Percentiles rank a stretch among this genome's conserved stretches.
Conservation (phyloP, 2,113 vertebrate genomes). For the Phoxinus phoxinus region DNA sequence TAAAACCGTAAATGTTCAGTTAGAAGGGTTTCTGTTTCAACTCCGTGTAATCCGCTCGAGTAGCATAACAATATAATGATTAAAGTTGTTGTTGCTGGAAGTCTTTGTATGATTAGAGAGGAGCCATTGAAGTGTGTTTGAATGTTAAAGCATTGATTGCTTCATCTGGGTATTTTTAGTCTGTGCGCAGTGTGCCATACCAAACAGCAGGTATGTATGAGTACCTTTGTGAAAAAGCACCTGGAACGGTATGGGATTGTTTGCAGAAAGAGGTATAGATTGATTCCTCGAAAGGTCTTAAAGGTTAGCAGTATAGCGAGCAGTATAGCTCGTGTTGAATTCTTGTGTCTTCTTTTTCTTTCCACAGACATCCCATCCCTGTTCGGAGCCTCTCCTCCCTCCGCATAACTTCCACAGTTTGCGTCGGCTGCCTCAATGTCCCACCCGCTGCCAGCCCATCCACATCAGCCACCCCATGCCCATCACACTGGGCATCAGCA, state of each 20-base stretch:
- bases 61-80: constrained; percentile 52
- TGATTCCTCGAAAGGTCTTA: constrained; percentile 15
- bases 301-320: background rate
- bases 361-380: constrained; percentile 69
- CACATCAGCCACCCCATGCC: constrained; percentile 75
- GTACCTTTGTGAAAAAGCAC: background rate
- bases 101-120: constrained; percentile 2
- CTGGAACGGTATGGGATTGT: background rate
- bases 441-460: constrained; percentile 72
- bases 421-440: constrained; percentile 73
- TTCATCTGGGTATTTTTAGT: background rate
- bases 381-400: constrained; percentile 63
- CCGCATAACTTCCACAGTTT: constrained; percentile 74
- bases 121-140: background rate
- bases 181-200: background rate
- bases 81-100: constrained; percentile 35
- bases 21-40: constrained; percentile 56
- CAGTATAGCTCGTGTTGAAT: background rate
- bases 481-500: constrained; percentile 67
- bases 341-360: constrained; percentile 24
- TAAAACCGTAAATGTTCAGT: constrained; percentile 56
- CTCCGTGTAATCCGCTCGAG: constrained; percentile 41
- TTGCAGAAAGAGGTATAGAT: background rate
- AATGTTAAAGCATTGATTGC: background rate
- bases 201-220: background rate